Conservation (phyloP, 2,888 invertebrate species). For the Phorcus lineatus region DNA sequence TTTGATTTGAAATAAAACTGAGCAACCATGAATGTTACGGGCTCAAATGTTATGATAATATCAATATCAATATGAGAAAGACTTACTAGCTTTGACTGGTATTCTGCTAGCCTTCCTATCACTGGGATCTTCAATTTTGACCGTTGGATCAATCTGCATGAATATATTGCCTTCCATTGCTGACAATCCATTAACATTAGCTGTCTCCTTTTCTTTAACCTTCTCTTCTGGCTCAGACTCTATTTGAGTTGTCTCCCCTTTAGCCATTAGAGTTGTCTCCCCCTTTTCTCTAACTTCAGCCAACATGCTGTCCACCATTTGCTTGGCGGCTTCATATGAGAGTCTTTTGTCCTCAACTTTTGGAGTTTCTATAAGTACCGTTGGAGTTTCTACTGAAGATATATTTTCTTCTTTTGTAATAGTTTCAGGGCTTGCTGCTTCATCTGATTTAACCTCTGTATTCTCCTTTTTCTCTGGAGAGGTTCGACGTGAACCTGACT, state of each 20-base stretch:
- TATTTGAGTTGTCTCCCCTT: slow-evolving; percentile 36
- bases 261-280: slow-evolving; percentile 36
- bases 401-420: background rate
- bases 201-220: slow-evolving; percentile 27
- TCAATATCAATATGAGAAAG: background rate
- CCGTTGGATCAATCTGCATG: slow-evolving; percentile 61
- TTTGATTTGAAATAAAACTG: too few species aligned
- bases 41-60: too few species aligned
- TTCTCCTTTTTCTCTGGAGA: background rate
- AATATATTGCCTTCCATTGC: slow-evolving; percentile 53
- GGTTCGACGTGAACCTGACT: background rate
- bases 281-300: slow-evolving; percentile 30
- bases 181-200: slow-evolving; percentile 7
- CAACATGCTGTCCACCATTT: slow-evolving; percentile 18
- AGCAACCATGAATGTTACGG: too few species aligned
- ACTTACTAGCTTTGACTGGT: slow-evolving; percentile 34
- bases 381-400: too few species aligned
- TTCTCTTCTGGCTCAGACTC: slow-evolving; percentile 35
- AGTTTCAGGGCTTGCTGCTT: background rate
- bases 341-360: background rate
- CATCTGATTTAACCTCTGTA: background rate
- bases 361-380: background rate
- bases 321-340: background rate
- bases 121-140: slow-evolving; percentile 35
- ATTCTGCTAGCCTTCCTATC: slow-evolving; percentile 28